These are phyloP conservation scores for Drosophila littoralis DNA, from an alignment of 1,140 invertebrate species.

Conservation along the genomic window DNA sequence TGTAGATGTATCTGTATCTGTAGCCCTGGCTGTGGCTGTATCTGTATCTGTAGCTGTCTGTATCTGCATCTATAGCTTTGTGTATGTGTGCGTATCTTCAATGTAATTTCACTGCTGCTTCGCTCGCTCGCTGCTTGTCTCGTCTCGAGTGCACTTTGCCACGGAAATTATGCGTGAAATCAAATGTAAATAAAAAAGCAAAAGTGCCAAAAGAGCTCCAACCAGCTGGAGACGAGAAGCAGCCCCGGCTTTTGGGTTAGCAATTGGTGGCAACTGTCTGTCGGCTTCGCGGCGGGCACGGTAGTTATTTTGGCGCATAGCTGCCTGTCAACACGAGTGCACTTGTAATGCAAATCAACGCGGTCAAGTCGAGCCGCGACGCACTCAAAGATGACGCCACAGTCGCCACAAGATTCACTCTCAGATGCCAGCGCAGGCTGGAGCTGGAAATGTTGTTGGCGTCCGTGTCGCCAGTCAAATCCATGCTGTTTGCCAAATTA, in stretches of 20 bases:
- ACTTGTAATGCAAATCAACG: slow-evolving; percentile 83
- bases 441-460: neutral
- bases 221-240: slow-evolving; percentile 36
- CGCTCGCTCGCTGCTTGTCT: slow-evolving; percentile 38
- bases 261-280: neutral
- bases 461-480: slow-evolving; percentile 30
- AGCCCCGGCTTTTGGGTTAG: too few species aligned
- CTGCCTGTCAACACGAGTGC: slow-evolving; percentile 80
- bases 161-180: slow-evolving; percentile 82
- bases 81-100: slow-evolving; percentile 38
- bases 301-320: slow-evolving; percentile 84
- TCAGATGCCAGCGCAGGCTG: neutral
- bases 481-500: slow-evolving; percentile 59
- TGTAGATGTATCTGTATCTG: slow-evolving; percentile 5
- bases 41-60: neutral
- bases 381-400: slow-evolving; percentile 45
- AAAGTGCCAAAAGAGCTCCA: slow-evolving; percentile 64
- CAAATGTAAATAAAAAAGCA: slow-evolving; percentile 81
- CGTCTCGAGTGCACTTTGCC: slow-evolving; percentile 75
- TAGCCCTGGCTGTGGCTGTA: neutral
- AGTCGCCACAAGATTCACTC: slow-evolving; percentile 20
- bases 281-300: slow-evolving; percentile 49
- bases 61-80: slow-evolving; percentile 16
- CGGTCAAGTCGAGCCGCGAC: slow-evolving; percentile 71
- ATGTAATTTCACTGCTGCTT: slow-evolving; percentile 66